A percentile compares a stretch with the other conserved stretches of the same genome.
These are phyloP conservation scores for Tortrix viridana DNA, from an alignment of 2,888 invertebrate species.

Conservation along the genomic window DNA sequence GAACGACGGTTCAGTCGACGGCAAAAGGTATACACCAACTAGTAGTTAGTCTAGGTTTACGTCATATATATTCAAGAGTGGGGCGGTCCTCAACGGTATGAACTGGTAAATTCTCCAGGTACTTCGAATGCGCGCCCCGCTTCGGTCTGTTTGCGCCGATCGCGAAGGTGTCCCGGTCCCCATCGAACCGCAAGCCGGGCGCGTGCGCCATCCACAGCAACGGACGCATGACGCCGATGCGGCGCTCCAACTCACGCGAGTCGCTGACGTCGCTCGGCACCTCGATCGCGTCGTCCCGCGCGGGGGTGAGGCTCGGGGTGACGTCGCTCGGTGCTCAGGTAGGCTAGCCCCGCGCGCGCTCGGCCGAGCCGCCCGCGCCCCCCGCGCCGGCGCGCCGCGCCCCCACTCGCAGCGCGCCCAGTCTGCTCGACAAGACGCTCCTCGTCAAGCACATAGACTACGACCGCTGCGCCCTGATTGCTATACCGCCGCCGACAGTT, in stretches of 20 bases:
- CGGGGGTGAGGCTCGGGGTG: conserved; percentile 90
- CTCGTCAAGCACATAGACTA: conserved; percentile 72
- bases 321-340: conserved; percentile 87
- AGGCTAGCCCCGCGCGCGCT: conserved; percentile 84
- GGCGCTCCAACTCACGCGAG: conserved; percentile 92
- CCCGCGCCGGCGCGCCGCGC: conserved; percentile 60
- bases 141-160: conserved; percentile 97
- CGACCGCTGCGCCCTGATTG: conserved; percentile 78
- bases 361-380: conserved; percentile 71
- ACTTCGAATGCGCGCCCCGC: conserved; percentile 95
- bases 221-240: conserved; percentile 84
- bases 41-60: neutral
- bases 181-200: conserved; percentile 87
- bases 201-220: conserved; percentile 86
- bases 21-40: conserved; percentile 87
- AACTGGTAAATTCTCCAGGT: conserved; percentile 85
- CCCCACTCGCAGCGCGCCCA: conserved; percentile 50
- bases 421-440: conserved; percentile 73
- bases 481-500: conserved; percentile 72
- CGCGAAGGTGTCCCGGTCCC: conserved; percentile 94
- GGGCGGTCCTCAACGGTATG: neutral
- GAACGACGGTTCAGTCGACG: conserved; percentile 97
- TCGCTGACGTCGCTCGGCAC: conserved; percentile 89
- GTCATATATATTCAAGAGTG: too few relatives aligned
- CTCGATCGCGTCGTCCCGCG: conserved; percentile 84